Evolutionary conservation across 2,797 vertebrate genomes (phyloP).

Genomic region (Aselliscus stoliczkanus): DNA sequence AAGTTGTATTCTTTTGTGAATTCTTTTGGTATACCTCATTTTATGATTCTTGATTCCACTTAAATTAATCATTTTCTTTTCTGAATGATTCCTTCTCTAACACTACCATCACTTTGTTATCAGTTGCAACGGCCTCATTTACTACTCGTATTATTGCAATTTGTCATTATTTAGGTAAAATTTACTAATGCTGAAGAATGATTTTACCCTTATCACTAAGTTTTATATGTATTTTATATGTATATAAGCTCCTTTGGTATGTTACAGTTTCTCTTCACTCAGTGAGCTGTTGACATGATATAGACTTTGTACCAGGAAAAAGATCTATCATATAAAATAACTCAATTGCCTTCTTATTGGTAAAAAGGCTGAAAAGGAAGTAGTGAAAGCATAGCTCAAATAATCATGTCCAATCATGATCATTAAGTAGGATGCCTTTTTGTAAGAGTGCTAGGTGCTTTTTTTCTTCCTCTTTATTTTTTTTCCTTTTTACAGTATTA

Average conservation of each 20-base stretch:
- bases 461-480: neutral
- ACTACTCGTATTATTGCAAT: slow-evolving; percentile 4
- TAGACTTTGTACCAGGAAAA: slow-evolving; percentile 7
- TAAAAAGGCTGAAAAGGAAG: slow-evolving; percentile 43
- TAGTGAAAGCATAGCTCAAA: neutral
- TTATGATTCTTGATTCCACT: slow-evolving; percentile 2
- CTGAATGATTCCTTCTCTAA: neutral
- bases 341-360: neutral
- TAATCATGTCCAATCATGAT: neutral
- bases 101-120: slow-evolving; percentile 30
- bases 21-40: neutral
- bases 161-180: slow-evolving; percentile 48
- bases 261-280: slow-evolving; percentile 19
- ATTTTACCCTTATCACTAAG: neutral
- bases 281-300: neutral
- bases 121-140: neutral
- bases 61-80: slow-evolving; percentile 25
- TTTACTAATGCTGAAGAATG: slow-evolving; percentile 45
- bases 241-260: neutral
- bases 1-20: neutral
- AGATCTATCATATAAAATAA: slow-evolving; percentile 31
- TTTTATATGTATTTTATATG: neutral
- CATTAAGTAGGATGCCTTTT: neutral
- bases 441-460: neutral
- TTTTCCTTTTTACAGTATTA: neutral